phyloP scores from a whole-genome alignment of 23 tunicate species.

The Oikopleura vanhoeffeni region DNA sequence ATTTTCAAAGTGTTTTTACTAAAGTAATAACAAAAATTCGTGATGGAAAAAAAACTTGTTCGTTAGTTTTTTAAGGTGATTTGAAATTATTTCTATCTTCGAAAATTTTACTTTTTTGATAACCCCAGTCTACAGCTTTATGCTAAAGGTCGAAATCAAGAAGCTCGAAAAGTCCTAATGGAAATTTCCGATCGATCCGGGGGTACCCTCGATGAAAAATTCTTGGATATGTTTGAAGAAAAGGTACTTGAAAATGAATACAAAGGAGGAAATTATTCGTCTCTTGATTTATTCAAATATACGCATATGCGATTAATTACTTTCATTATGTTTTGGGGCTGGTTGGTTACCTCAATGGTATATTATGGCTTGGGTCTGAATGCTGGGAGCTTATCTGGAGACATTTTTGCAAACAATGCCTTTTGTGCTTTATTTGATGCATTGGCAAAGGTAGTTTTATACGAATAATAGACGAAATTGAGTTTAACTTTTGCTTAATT shows the following conservation, averaged over 20 bases:
- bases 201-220: neutral
- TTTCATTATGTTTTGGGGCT: neutral
- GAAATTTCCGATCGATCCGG: neutral
- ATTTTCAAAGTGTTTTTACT: no score
- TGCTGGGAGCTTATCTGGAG: neutral
- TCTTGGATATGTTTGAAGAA: neutral
- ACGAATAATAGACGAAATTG: no score
- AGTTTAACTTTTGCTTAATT: no score
- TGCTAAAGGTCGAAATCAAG: neutral
- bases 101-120: no score
- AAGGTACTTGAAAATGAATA: neutral
- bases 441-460: neutral
- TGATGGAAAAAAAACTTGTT: no score
- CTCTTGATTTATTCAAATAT: neutral
- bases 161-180: neutral
- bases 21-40: no score
- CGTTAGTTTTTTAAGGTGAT: no score
- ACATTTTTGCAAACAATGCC: conserved; percentile 11
- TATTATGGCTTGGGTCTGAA: conserved; percentile 4
- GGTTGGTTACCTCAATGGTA: conserved; percentile 13
- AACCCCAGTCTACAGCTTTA: no score
- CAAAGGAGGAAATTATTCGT: neutral
- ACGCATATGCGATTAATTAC: neutral
- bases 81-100: no score
- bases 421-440: neutral